Evolutionary conservation across 2,888 invertebrate species (phyloP).

Genomic region (Synanthedon formicaeformis): DNA sequence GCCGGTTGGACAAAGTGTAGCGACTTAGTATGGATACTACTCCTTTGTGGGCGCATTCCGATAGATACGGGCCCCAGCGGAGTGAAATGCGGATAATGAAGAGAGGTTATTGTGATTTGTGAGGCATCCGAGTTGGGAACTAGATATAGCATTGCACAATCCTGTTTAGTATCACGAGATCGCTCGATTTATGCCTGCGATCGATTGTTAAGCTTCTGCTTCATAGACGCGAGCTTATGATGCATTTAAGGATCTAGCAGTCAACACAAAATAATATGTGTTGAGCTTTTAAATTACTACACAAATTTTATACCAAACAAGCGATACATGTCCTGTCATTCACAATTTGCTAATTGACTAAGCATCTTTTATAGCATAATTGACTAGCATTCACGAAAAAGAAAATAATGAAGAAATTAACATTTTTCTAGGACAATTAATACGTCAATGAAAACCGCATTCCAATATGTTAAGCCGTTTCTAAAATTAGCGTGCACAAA

Average conservation of each 20-base stretch:
- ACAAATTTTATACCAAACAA: background rate
- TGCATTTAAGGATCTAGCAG: background rate
- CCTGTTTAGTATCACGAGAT: slow-evolving; percentile 16
- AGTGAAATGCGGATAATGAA: slow-evolving; percentile 65
- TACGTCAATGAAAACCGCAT: too few relatives aligned
- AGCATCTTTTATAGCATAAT: too few relatives aligned
- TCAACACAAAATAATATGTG: background rate
- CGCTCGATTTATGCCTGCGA: slow-evolving; percentile 22
- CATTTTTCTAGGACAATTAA: too few relatives aligned
- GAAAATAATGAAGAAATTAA: too few relatives aligned
- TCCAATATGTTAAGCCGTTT: too few relatives aligned
- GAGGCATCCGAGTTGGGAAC: slow-evolving; percentile 41
- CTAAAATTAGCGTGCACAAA: too few relatives aligned
- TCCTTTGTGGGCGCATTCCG: slow-evolving; percentile 64
- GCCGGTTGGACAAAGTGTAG: slow-evolving; percentile 64
- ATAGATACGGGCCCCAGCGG: slow-evolving; percentile 48
- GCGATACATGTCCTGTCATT: too few relatives aligned
- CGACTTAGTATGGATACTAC: slow-evolving; percentile 52
- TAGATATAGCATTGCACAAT: slow-evolving; percentile 24
- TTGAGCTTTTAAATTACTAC: background rate
- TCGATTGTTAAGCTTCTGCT: slow-evolving; percentile 18
- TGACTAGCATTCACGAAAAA: too few relatives aligned
- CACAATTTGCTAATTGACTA: too few relatives aligned
- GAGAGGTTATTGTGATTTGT: slow-evolving; percentile 64
- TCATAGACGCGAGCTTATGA: background rate